Evolutionary conservation across 2,888 invertebrate genomes (phyloP), one percentile per base, ranked within the genome.

Genomic region (Stegana nigrithorax): DNA sequence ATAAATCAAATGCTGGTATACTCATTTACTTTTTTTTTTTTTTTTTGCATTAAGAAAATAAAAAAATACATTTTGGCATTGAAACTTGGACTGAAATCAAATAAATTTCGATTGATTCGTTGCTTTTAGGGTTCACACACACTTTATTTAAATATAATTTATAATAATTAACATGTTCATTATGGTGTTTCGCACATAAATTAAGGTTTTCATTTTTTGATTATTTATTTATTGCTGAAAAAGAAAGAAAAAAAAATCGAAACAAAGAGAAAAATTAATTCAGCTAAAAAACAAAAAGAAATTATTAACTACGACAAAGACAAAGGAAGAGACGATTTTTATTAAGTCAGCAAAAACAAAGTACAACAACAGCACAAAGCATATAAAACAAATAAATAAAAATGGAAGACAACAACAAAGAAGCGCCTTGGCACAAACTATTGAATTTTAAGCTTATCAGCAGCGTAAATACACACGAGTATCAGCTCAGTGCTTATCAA

Each of bases 11-110:
- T 6, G 14, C 14, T 10, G 39, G 14, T 17, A 10, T 2, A 39
- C 5, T 39, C 17, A 7, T 29, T 29, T 29, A 29, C 10, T 7
- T 29, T 29, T 29, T 63, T 60, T 51, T 63, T 60, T 67, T 60
- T 55, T 36, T 66, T 64, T 47, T 50, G 60, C 53, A 67, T 4
- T 17, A 32, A 32, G 47, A 39, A 14, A 29, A 27, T 21, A 29
- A 26, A n/a, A 14, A 36, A 55, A 17, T 32, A 17, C n/a, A 55
- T 66, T 59, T 57, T 62, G 69, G 63, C 58, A 65, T 69, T 62
- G 25, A 60, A 76, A 76, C 75, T 76, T 76, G 75, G 75, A 74
- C 77, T 76, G 75, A 76, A 76, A 76, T 76, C 75, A 76, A 78
- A 78, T 76, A 72, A 69, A 70, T 78, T n/a, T 74, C 74, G 59